Evolutionary conservation across 2,888 invertebrate species (phyloP).

Genomic region (Heterodera filipjevi): DNA sequence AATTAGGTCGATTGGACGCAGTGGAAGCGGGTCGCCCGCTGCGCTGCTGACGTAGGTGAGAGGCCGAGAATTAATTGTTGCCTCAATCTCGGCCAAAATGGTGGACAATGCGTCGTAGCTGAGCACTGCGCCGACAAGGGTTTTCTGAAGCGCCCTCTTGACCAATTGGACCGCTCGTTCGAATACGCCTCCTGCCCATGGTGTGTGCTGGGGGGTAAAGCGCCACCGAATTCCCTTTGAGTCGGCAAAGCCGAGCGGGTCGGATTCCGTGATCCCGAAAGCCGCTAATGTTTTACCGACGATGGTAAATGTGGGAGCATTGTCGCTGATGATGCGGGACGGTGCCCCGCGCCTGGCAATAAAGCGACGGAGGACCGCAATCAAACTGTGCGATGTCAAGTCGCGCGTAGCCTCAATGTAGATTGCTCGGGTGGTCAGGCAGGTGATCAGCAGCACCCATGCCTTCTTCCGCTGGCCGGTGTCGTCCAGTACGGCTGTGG

Average conservation of each 20-base stretch:
- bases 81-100: constrained; percentile 24
- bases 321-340: constrained; percentile 46
- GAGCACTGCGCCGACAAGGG: neutral
- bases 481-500: neutral
- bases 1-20: constrained; percentile 27
- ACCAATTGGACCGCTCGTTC: constrained; percentile 22
- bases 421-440: constrained; percentile 15
- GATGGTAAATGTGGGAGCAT: neutral
- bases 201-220: constrained; percentile 13
- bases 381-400: neutral
- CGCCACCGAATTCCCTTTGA: neutral
- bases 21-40: neutral
- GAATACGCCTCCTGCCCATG: constrained; percentile 28
- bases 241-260: neutral
- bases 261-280: neutral
- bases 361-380: constrained; percentile 4
- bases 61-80: constrained; percentile 29
- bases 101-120: constrained; percentile 6
- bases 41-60: neutral
- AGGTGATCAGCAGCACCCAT: constrained; percentile 23
- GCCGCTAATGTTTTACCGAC: neutral
- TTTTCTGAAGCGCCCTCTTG: constrained; percentile 3
- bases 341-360: constrained; percentile 63
- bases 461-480: constrained; percentile 19
- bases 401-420: constrained; percentile 16